These are phyloP conservation scores for Cacatua alba DNA, from an alignment of 2,113 vertebrate species.

Conservation along the genomic window DNA sequence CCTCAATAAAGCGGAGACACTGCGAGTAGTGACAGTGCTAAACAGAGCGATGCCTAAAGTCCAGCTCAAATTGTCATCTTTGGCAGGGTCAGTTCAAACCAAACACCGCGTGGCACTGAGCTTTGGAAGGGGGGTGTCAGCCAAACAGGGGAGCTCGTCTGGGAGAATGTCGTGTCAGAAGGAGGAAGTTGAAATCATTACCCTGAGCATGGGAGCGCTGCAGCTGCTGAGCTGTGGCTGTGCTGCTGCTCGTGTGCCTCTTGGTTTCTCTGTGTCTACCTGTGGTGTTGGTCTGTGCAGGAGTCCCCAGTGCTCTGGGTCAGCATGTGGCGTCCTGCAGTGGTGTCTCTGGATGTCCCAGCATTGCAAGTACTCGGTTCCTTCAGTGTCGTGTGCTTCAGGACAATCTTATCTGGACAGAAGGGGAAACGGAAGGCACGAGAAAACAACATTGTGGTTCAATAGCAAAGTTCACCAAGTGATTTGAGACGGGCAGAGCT, in stretches of 20 bases:
- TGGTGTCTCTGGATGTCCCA: background rate
- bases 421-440: background rate
- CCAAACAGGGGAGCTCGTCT: background rate
- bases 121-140: background rate
- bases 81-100: background rate
- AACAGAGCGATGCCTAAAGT: background rate
- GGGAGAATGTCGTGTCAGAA: background rate
- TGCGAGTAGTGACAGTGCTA: fast-evolving
- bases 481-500: background rate
- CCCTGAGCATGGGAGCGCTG: background rate
- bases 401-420: background rate
- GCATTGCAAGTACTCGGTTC: background rate
- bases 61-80: background rate
- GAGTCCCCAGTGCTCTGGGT: background rate
- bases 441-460: background rate
- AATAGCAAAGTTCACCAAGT: background rate
- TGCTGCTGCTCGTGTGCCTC: background rate
- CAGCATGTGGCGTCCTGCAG: background rate
- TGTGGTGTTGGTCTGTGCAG: background rate
- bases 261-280: fast-evolving
- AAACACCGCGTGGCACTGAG: fast-evolving
- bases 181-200: background rate
- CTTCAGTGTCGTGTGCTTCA: background rate
- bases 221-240: background rate
- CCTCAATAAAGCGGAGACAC: background rate